These are phyloP conservation scores for Lethenteron camtschaticum DNA, from an alignment of 2,113 vertebrate species.

Conservation along the genomic window DNA sequence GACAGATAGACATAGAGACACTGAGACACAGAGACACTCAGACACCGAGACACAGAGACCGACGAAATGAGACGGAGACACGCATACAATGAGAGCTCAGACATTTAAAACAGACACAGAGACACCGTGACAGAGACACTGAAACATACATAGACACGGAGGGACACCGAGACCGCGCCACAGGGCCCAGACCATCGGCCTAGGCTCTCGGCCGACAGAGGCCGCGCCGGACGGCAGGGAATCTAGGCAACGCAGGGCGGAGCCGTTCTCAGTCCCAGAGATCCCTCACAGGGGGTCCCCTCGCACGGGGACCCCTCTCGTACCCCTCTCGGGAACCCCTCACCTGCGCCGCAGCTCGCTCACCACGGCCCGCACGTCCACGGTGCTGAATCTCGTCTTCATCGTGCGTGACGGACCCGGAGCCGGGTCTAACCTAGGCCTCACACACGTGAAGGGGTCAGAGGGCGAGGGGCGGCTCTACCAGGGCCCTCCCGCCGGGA, in stretches of 20 bases:
- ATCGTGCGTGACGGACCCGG: conserved; percentile 18
- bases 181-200: too few species aligned
- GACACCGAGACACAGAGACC: background rate
- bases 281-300: too few species aligned
- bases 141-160: background rate
- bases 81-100: background rate
- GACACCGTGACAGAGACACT: background rate
- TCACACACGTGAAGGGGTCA: too few species aligned
- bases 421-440: too few species aligned
- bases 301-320: too few species aligned
- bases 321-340: background rate
- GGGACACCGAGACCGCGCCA: background rate
- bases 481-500: too few species aligned
- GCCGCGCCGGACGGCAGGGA: too few species aligned
- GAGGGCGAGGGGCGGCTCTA: too few species aligned
- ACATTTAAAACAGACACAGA: background rate
- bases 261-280: too few species aligned
- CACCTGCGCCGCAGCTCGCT: conserved; percentile 30
- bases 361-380: conserved; percentile 57
- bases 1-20: background rate
- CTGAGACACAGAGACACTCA: background rate
- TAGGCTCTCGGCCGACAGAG: too few species aligned
- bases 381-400: conserved; percentile 64
- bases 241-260: too few species aligned
- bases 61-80: background rate